Percentiles rank a stretch among this genome's conserved stretches.
phyloP scores from a whole-genome alignment of 2,888 invertebrate species.

The Hetaerina titia region DNA sequence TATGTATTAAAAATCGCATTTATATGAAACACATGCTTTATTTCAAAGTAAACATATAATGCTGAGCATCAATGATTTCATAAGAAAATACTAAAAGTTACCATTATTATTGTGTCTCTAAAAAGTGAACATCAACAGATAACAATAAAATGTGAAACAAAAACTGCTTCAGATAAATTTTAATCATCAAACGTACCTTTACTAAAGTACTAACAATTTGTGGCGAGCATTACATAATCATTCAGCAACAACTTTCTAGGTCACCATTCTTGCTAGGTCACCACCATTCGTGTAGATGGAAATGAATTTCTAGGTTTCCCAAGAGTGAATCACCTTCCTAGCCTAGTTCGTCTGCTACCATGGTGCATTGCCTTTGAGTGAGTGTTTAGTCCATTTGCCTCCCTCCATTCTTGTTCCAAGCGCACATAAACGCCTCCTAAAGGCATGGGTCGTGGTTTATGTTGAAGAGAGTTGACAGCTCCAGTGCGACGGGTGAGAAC shows the following conservation, averaged over 20 bases:
- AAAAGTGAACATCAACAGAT: background rate
- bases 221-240: background rate
- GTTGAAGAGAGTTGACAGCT: slow-evolving; percentile 63
- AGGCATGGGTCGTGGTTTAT: slow-evolving; percentile 42
- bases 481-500: slow-evolving; percentile 79
- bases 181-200: background rate
- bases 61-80: background rate
- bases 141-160: slow-evolving; percentile 25
- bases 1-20: background rate
- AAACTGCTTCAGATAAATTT: background rate
- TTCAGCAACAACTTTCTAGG: background rate
- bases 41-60: background rate
- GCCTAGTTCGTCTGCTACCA: slow-evolving; percentile 7
- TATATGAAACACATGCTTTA: background rate
- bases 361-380: slow-evolving; percentile 41
- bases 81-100: background rate
- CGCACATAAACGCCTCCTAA: slow-evolving; percentile 87
- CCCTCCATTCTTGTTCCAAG: slow-evolving; percentile 89
- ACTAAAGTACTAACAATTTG: background rate
- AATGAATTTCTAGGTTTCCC: background rate
- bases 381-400: slow-evolving; percentile 74
- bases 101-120: background rate
- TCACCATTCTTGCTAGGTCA: background rate
- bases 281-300: background rate
- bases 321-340: slow-evolving; percentile 54